Evolutionary conservation across 2,888 invertebrate genomes (phyloP).

Genomic region (Julus scanicus): DNA sequence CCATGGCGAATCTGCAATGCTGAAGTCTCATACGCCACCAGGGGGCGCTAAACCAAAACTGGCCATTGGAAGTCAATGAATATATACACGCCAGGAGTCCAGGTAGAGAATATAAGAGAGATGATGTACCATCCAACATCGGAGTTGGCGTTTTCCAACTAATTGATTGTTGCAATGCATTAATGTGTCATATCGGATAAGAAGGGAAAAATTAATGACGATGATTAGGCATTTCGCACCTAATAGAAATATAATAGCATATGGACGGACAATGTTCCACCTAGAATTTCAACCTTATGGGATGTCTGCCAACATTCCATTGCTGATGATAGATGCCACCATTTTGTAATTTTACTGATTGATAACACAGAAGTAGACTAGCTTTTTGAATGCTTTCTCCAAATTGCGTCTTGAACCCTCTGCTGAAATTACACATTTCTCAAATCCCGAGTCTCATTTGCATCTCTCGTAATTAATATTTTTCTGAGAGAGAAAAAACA

Average conservation of each 20-base stretch:
- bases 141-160: neutral
- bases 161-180: constrained; percentile 19
- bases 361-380: too few species aligned
- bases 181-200: neutral
- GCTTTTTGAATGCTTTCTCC: too few species aligned
- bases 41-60: too few species aligned
- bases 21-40: too few species aligned
- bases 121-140: neutral
- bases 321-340: neutral
- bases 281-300: neutral
- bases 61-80: too few species aligned
- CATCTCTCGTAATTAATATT: neutral
- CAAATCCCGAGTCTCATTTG: neutral
- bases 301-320: neutral
- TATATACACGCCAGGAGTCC: too few species aligned
- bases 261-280: neutral
- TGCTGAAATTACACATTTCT: too few species aligned
- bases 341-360: neutral
- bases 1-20: too few species aligned
- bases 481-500: neutral
- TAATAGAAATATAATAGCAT: neutral
- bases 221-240: neutral
- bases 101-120: too few species aligned
- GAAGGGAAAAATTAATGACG: neutral
- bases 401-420: too few species aligned